Conservation (phyloP, 2,113 vertebrate genomes). For the Oreochromis tanganicae region DNA sequence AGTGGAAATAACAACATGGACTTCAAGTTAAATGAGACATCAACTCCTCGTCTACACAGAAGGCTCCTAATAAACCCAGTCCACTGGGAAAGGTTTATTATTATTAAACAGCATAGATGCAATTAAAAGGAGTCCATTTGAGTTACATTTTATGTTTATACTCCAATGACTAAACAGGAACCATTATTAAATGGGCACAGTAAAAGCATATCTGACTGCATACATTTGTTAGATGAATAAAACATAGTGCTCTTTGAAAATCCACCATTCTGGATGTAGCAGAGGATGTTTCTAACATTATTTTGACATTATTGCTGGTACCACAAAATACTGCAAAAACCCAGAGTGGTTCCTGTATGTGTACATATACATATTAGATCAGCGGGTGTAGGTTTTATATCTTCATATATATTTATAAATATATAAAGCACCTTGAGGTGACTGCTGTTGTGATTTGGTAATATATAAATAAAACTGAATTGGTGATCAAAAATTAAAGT, state of each 20-base stretch:
- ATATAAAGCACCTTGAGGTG: neutral
- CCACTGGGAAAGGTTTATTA: neutral
- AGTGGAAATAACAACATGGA: neutral
- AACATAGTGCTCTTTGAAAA: neutral
- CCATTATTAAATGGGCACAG: neutral
- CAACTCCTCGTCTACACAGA: neutral
- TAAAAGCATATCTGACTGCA: neutral
- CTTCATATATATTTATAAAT: neutral
- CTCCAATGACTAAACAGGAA: neutral
- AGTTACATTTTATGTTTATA: neutral
- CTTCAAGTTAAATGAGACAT: neutral
- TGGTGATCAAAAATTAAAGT: accelerated
- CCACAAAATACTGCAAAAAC: neutral
- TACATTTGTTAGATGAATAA: neutral
- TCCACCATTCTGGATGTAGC: neutral
- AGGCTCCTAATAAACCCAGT: neutral
- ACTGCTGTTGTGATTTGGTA: neutral
- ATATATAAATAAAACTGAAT: neutral
- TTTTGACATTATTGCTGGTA: neutral
- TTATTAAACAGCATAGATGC: neutral
- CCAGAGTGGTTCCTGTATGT: neutral
- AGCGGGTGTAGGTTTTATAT: neutral
- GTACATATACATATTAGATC: neutral
- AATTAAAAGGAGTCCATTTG: neutral
- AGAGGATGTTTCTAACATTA: neutral